Evolutionary conservation across 2,797 vertebrate species (phyloP).

Genomic region (Hemibagrus guttatus): DNA sequence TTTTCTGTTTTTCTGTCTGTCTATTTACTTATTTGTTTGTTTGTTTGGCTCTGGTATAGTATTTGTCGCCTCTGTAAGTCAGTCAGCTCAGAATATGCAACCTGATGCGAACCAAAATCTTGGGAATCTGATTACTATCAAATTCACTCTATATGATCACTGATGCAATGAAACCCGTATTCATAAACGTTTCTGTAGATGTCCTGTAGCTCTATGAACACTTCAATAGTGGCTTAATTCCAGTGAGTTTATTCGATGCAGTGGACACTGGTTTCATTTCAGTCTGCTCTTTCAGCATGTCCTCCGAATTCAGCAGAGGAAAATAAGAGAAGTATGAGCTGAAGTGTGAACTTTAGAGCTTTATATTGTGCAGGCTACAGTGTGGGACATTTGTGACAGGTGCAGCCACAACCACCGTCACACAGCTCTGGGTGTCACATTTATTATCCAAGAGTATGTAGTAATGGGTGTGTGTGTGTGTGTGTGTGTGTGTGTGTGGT

Average conservation of each 20-base stretch:
- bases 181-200: too few relatives aligned
- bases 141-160: background rate
- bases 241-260: too few relatives aligned
- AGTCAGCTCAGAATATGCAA: background rate
- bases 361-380: background rate
- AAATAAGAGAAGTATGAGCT: background rate
- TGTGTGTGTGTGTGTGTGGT: slow-evolving; percentile 32
- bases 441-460: slow-evolving; percentile 49
- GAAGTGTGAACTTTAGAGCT: slow-evolving; percentile 3
- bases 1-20: too few relatives aligned
- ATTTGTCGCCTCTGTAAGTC: background rate
- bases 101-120: background rate
- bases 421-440: slow-evolving; percentile 40
- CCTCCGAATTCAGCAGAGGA: background rate
- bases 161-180: too few relatives aligned
- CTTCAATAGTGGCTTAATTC: background rate
- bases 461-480: slow-evolving; percentile 43
- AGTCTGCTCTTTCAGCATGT: background rate
- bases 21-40: too few relatives aligned
- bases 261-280: background rate
- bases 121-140: background rate
- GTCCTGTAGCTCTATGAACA: background rate
- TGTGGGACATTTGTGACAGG: slow-evolving; percentile 48
- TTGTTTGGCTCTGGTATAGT: background rate
- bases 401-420: slow-evolving; percentile 32